A percentile compares a stretch with the other conserved stretches of the same genome.
These are phyloP conservation scores for Hydrotaea cyrtoneurina DNA, from an alignment of 2,888 invertebrate species.

Conservation along the genomic window DNA sequence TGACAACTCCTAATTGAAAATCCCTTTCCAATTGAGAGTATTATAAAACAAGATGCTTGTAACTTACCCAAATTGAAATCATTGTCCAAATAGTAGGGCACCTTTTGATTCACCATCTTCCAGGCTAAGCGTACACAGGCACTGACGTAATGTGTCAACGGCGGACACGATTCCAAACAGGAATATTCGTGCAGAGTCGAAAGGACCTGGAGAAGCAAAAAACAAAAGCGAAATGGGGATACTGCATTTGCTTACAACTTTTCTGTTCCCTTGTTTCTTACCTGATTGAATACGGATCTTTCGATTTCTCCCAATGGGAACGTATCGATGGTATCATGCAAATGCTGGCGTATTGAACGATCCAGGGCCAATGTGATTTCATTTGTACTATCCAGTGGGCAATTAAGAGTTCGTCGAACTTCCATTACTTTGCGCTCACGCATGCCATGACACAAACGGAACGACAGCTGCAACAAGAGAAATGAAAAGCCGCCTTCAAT, in stretches of 20 bases:
- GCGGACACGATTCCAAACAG: slow-evolving; percentile 89
- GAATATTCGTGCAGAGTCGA: slow-evolving; percentile 96
- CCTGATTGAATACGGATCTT: slow-evolving; percentile 85
- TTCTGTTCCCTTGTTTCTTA: no score
- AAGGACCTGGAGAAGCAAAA: slow-evolving; percentile 84
- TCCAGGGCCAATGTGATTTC: slow-evolving; percentile 82
- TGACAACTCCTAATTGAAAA: no score
- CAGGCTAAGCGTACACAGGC: slow-evolving; percentile 93
- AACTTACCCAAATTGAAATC: slow-evolving; percentile 85
- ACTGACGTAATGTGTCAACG: slow-evolving; percentile 89
- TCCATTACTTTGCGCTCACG: slow-evolving; percentile 88
- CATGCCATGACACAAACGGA: slow-evolving; percentile 87
- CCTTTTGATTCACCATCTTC: slow-evolving; percentile 89
- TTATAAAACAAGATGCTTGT: no score
- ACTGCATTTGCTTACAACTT: no score
- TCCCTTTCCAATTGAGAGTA: no score
- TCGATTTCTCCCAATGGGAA: slow-evolving; percentile 87
- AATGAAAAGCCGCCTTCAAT: slow-evolving; percentile 5
- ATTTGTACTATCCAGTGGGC: slow-evolving; percentile 80
- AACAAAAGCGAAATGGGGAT: not conserved
- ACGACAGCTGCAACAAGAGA: slow-evolving; percentile 84
- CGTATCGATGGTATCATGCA: slow-evolving; percentile 86
- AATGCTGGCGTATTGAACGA: slow-evolving; percentile 84
- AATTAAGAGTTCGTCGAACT: slow-evolving; percentile 84
- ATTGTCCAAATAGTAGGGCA: slow-evolving; percentile 85